These are phyloP conservation scores for Lepidocyrtoides sp. DNA, from an alignment of 2,888 invertebrate genomes.

Conservation along the genomic window DNA sequence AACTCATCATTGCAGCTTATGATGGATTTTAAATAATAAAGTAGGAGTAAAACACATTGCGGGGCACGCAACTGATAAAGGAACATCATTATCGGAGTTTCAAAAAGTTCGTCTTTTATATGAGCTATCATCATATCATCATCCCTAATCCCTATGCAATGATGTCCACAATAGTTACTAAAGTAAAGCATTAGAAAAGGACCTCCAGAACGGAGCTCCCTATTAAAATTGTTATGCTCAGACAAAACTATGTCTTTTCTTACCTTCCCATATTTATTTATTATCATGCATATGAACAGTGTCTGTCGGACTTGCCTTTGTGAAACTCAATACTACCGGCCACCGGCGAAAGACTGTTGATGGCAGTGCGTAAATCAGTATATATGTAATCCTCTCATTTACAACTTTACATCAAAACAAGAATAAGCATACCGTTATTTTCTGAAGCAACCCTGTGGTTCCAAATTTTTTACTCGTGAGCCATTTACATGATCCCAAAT, in stretches of 20 bases:
- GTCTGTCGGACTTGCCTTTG: conserved; percentile 9
- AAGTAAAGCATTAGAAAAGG: no score
- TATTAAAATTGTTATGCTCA: neutral
- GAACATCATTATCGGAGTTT: conserved; percentile 26
- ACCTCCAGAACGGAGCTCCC: conserved; percentile 11
- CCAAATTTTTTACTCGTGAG: no score
- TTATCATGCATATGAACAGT: neutral
- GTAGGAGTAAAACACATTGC: neutral
- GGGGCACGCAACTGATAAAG: neutral
- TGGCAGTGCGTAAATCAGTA: conserved; percentile 23
- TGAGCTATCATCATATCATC: neutral
- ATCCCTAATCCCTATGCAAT: no score
- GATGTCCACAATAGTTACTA: no score
- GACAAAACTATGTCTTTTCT: neutral
- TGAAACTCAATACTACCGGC: conserved; percentile 31
- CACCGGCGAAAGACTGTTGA: neutral
- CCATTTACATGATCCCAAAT: conserved; percentile 17
- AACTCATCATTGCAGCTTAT: neutral
- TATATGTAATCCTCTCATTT: neutral
- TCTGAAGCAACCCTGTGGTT: no score
- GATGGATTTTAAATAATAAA: neutral
- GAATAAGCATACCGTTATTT: neutral
- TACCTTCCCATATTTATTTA: no score
- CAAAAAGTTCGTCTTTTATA: conserved; percentile 13
- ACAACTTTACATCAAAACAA: conserved; percentile 29